A percentile compares a stretch with the other conserved stretches of the same genome.
phyloP scores from a whole-genome alignment of 35 echinoderm and acorn worm species.

The Apostichopus japonicus region DNA sequence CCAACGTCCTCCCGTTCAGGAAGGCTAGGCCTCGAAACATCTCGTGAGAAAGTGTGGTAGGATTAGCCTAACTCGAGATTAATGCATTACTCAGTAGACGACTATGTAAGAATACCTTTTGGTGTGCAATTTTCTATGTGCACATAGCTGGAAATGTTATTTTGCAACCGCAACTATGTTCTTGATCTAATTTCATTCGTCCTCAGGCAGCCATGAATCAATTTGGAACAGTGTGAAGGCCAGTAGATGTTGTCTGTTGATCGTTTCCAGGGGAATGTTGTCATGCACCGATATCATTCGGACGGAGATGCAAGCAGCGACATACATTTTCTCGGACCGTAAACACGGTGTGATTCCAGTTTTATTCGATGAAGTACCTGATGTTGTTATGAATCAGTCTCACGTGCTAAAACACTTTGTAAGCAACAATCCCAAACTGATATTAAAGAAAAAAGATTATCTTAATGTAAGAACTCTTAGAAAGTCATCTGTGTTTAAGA shows the following conservation, averaged over 20 bases:
- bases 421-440: neutral
- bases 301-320: constrained; percentile 8
- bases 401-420: neutral
- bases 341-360: constrained; percentile 4
- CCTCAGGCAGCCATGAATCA: neutral
- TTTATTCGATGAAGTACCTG: neutral
- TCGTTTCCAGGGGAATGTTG: neutral
- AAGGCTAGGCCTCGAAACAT: no score
- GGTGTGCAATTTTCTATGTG: neutral
- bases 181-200: neutral
- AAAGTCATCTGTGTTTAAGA: neutral
- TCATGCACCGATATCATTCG: neutral
- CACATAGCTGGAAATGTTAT: neutral
- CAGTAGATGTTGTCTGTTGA: constrained; percentile 11
- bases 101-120: neutral
- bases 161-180: neutral
- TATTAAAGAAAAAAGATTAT: neutral
- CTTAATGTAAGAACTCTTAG: neutral
- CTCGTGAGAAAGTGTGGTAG: neutral
- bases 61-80: neutral
- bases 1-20: no score
- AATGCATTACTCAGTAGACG: neutral
- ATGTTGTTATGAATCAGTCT: neutral
- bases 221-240: neutral
- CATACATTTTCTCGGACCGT: constrained; percentile 10